Evolutionary conservation across 1,140 invertebrate species (phyloP).

Genomic region (Cyrtorhinus lividipennis): DNA sequence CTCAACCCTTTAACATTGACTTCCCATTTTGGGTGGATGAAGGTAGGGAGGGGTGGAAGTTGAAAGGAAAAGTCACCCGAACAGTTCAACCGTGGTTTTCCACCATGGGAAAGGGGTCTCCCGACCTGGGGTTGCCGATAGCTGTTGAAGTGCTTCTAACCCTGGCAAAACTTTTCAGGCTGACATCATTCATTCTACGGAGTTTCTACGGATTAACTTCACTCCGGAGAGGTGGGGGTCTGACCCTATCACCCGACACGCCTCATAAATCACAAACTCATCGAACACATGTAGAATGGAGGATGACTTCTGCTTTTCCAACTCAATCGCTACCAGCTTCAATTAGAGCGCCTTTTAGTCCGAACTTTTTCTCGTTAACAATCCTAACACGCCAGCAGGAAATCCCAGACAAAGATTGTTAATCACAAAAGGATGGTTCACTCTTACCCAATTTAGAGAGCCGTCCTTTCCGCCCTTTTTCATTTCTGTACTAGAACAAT

Average conservation of each 20-base stretch:
- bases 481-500: no score
- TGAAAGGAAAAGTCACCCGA: not conserved
- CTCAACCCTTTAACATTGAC: not conserved
- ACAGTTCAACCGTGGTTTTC: not conserved
- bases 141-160: not conserved
- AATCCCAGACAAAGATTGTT: no score
- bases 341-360: no score
- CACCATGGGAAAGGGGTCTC: not conserved
- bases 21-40: not conserved
- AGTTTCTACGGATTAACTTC: not conserved
- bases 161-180: constrained; percentile 1
- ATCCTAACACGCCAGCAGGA: no score
- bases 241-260: not conserved
- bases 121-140: no score
- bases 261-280: not conserved
- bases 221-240: not conserved
- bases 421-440: no score
- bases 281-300: not conserved
- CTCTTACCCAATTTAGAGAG: no score
- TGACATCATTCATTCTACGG: constrained; percentile 2
- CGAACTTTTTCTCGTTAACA: no score
- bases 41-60: no score
- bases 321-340: not conserved
- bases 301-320: not conserved
- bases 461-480: no score